Base-by-base conservation (phyloP, 1,140 invertebrate species). In the Aphaenogaster ashmeadi region DNA sequence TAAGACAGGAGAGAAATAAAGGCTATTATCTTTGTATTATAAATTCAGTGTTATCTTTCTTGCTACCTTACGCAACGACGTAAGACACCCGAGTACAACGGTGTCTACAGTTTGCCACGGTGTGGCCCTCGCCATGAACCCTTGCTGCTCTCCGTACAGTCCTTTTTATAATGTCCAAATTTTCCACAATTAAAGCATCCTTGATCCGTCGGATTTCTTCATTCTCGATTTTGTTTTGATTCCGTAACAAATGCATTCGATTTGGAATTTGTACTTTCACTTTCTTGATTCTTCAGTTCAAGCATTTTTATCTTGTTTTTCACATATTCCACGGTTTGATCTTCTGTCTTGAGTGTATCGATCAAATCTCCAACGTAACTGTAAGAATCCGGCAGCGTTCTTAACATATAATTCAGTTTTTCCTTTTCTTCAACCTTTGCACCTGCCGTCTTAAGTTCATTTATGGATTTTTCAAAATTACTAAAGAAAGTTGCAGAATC, bases 391-490 rank as follows among this genome's bases (percentile, higher is more conserved):
- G 74, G 52, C 9, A 86, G n/a, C 3, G 84, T 56, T 6, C 15
- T 87, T 1, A 86, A 9, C 33, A 86, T 71, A 41, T 94, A 95
- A 90, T 91, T 93, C 69, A 94, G 84, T 86, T 95, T 94, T 78
- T 94, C 93, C 11, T 87, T 21, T 92, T 94, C 93, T 52, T 89
- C 56, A 33, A 95, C 62, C 47, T 71, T 92, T 9, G 89, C 94
- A 52, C 93, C 93, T 18, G 93, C 93, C 9, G 33, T 13, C 88
- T 94, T 93, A 0, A 94, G 91, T 6, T 94, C 92, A 83, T 93
- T 94, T 56, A 90, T 15, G 11, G 86, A 62, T 92, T 94, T 94
- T 50, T 94, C 92, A 86, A 95, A 95, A 69, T 93, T 92, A 64
- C 91, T 88, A 62, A 94, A 95, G 41, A 94, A 94, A 18, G 90